These are phyloP conservation scores for Pholis gunnellus DNA, from an alignment of 2,113 vertebrate species.

Conservation along the genomic window DNA sequence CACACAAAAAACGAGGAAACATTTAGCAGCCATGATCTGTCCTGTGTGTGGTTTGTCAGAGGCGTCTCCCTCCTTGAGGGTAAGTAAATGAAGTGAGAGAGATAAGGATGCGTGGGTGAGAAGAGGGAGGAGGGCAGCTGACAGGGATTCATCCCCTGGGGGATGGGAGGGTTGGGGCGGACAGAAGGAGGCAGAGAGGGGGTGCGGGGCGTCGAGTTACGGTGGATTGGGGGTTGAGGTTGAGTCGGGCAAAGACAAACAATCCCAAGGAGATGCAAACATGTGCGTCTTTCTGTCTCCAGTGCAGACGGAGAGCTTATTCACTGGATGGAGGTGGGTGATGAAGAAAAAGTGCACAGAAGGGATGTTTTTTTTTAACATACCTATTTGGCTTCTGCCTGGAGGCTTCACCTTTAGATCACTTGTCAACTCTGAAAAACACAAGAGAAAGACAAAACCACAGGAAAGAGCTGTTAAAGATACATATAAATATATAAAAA, in stretches of 20 bases:
- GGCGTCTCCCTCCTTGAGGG: neutral
- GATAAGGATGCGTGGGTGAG: conserved; percentile 16
- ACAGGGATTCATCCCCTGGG: conserved; percentile 44
- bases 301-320: neutral
- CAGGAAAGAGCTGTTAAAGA: neutral
- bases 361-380: conserved; percentile 26
- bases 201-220: conserved; percentile 20
- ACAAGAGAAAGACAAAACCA: conserved; percentile 40
- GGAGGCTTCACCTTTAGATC: conserved; percentile 81
- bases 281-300: conserved; percentile 4
- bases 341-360: neutral
- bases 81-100: neutral
- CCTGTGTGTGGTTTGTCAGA: conserved; percentile 2
- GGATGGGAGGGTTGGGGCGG: conserved; percentile 32
- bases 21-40: neutral
- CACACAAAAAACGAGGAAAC: neutral
- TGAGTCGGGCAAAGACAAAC: conserved; percentile 1
- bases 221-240: conserved; percentile 20
- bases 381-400: conserved; percentile 82
- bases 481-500: neutral
- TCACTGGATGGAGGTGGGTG: neutral
- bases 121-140: conserved; percentile 28
- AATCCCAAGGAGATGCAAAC: conserved; percentile 27
- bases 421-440: conserved; percentile 81
- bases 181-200: conserved; percentile 13